Conservation (phyloP, 2,797 vertebrate genomes). For the Morelia viridis region DNA sequence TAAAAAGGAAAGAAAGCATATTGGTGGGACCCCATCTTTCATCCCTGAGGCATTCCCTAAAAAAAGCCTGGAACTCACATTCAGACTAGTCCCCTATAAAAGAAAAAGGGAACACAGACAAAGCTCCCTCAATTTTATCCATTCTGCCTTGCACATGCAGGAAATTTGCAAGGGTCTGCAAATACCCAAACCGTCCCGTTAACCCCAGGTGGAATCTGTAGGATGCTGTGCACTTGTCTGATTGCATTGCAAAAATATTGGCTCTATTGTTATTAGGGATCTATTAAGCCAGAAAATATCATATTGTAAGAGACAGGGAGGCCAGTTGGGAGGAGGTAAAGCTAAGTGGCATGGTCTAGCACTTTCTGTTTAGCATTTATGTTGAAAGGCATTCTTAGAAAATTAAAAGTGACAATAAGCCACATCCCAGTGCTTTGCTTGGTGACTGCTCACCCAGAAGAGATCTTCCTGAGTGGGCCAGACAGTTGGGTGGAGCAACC, state of each 20-base stretch:
- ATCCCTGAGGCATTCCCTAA: neutral
- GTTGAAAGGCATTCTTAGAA: neutral
- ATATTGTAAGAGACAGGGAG: neutral
- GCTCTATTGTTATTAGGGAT: neutral
- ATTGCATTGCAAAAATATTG: neutral
- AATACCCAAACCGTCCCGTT: neutral
- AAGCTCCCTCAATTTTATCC: neutral
- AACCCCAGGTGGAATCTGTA: neutral
- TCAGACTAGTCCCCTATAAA: neutral
- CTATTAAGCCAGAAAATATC: neutral
- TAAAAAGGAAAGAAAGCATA: too few species aligned
- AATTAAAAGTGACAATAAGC: neutral
- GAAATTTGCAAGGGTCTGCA: neutral
- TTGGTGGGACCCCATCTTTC: neutral
- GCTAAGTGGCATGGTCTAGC: neutral
- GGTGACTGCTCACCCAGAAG: neutral
- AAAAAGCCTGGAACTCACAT: neutral
- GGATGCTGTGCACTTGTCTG: neutral
- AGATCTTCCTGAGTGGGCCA: neutral
- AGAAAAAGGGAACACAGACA: neutral
- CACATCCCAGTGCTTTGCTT: neutral
- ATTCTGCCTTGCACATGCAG: neutral
- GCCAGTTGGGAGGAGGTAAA: neutral
- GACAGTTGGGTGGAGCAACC: neutral
- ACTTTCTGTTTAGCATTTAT: neutral